phyloP scores from a whole-genome alignment of 2,888 invertebrate species.

The Ephialtes manifestator region DNA sequence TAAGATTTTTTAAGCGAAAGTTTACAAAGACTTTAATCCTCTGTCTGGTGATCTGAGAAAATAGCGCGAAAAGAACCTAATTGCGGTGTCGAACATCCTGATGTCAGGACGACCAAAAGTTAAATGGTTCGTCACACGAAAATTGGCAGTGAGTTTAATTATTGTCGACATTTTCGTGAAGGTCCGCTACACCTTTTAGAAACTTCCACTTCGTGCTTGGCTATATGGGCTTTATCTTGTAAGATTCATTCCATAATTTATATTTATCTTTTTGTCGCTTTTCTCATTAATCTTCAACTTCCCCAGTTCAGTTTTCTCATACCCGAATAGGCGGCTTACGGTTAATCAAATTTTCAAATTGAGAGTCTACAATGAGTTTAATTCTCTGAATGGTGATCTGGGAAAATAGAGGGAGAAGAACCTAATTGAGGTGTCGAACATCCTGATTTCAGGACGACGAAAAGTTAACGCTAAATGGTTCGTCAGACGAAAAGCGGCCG shows the following conservation, averaged over 20 bases:
- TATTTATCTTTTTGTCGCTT: no score
- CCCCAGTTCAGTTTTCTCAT: not conserved
- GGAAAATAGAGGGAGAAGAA: not conserved
- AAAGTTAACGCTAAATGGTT: slow-evolving; percentile 14
- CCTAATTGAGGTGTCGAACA: not conserved
- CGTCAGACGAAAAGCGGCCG: not conserved
- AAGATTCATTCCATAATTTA: no score
- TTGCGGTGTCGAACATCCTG: not conserved
- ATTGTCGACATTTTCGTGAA: not conserved
- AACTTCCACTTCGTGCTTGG: not conserved
- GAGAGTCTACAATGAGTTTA: not conserved
- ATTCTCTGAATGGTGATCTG: not conserved
- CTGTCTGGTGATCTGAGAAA: no score
- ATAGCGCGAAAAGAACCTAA: no score
- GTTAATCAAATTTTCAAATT: not conserved
- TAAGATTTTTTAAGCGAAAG: no score
- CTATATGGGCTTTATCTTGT: no score
- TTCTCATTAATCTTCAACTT: no score
- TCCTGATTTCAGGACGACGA: not conserved
- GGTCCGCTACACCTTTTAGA: not conserved
- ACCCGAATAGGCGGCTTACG: not conserved
- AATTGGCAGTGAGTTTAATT: not conserved
- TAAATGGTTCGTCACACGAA: not conserved
- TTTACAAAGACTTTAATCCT: no score
- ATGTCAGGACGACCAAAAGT: slow-evolving; percentile 1